Evolutionary conservation across 2,888 invertebrate genomes (phyloP).

Genomic region (Thereva nobilitata): DNA sequence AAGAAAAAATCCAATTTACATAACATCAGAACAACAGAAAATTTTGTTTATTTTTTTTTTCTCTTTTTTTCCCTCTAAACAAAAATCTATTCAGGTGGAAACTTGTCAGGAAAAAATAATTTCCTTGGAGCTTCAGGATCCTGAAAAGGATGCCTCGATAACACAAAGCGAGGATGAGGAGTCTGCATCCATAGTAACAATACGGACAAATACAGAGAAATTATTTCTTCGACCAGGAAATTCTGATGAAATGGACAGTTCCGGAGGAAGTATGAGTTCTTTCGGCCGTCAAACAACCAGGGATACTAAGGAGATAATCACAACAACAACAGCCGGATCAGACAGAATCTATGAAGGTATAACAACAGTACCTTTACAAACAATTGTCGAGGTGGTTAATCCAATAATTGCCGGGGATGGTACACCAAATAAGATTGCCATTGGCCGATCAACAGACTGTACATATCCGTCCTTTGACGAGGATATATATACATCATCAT

Average conservation of each 20-base stretch:
- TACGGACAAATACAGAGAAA: conserved; percentile 57
- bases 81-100: conserved; percentile 67
- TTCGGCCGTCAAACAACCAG: conserved; percentile 8
- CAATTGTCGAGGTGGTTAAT: conserved; percentile 59
- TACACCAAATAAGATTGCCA: conserved; percentile 54
- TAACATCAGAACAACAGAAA: conserved; percentile 5
- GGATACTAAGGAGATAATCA: background rate
- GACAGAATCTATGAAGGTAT: conserved; percentile 1
- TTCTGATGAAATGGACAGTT: conserved; percentile 10
- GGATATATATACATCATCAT: background rate
- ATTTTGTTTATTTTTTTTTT: background rate
- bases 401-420: conserved; percentile 57
- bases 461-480: conserved; percentile 50
- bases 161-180: conserved; percentile 59
- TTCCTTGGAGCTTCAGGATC: conserved; percentile 78
- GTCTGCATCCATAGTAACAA: conserved; percentile 60
- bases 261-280: conserved; percentile 11
- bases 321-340: background rate
- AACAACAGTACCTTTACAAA: conserved; percentile 45
- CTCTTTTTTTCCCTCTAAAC: conserved; percentile 29
- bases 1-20: conserved; percentile 14
- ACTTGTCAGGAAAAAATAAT: conserved; percentile 90
- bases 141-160: conserved; percentile 48
- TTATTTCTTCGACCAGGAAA: conserved; percentile 49
- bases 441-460: conserved; percentile 51